A percentile compares a stretch with the other conserved stretches of the same genome.
Evolutionary conservation across 2,113 vertebrate genomes (phyloP).

Genomic region (Indri indri): DNA sequence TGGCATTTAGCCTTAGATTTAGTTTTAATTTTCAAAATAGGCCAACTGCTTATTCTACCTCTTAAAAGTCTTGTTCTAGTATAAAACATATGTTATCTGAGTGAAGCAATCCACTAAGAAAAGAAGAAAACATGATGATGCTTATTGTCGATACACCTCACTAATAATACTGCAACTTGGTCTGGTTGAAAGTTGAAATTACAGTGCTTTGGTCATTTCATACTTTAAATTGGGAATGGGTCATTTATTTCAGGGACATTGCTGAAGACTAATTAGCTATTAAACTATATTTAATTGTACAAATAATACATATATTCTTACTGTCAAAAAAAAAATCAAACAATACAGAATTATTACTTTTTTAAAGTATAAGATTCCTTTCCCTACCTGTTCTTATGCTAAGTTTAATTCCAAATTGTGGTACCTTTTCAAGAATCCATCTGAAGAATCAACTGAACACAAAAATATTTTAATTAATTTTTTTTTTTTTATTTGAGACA

Average conservation of each 20-base stretch:
- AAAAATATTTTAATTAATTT: background rate
- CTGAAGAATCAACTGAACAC: background rate
- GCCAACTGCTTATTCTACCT: background rate
- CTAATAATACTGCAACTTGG: background rate
- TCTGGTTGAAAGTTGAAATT: background rate
- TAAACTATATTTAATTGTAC: background rate
- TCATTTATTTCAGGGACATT: background rate
- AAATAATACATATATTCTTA: background rate
- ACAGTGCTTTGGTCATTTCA: background rate
- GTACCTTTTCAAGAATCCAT: background rate
- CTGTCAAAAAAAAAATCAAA: background rate
- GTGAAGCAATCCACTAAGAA: background rate
- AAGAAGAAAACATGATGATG: background rate
- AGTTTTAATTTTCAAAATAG: background rate
- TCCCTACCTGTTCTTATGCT: background rate
- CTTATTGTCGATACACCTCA: background rate
- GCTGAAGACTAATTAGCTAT: background rate
- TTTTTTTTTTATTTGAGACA: too few relatives aligned
- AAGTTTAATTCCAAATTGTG: slow-evolving; percentile 1
- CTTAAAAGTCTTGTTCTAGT: background rate
- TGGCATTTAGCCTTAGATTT: background rate
- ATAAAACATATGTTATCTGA: background rate
- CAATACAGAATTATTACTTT: background rate
- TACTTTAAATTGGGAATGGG: background rate
- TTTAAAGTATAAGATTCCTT: background rate